Evolutionary conservation across 1,140 invertebrate species (phyloP).

Genomic region (Papilio glaucus): DNA sequence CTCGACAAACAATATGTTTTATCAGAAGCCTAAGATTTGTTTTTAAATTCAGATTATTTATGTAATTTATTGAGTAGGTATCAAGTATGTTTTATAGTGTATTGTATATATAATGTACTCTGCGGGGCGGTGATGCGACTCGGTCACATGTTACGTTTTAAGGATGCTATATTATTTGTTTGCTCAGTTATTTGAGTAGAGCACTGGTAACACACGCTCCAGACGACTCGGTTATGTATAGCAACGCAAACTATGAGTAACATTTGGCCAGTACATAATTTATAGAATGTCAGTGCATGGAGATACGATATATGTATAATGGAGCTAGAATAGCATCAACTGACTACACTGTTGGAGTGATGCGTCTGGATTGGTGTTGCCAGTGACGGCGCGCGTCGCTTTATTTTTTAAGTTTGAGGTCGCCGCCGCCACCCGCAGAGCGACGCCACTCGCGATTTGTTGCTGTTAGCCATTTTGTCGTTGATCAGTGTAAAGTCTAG

Average conservation of each 20-base stretch:
- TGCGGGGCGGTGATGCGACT: slow-evolving; percentile 53
- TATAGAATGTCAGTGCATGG: not conserved
- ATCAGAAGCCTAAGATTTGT: slow-evolving; percentile 80
- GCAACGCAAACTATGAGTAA: not conserved
- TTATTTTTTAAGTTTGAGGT: slow-evolving; percentile 44
- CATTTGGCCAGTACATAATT: not conserved
- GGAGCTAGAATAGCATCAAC: not conserved
- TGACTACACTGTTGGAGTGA: slow-evolving; percentile 2
- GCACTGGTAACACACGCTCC: slow-evolving; percentile 41
- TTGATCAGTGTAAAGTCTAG: slow-evolving; percentile 84
- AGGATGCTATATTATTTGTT: slow-evolving; percentile 53
- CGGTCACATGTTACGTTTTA: slow-evolving; percentile 58
- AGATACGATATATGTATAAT: not conserved
- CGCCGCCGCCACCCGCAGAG: slow-evolving; percentile 50
- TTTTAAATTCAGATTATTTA: slow-evolving; percentile 82
- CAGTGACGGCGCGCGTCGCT: slow-evolving; percentile 35
- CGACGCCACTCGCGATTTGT: slow-evolving; percentile 62
- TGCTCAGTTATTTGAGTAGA: slow-evolving; percentile 55
- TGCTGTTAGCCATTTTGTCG: slow-evolving; percentile 78
- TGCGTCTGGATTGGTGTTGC: slow-evolving; percentile 38
- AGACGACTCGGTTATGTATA: not conserved
- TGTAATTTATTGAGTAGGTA: slow-evolving; percentile 81
- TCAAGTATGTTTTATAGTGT: slow-evolving; percentile 69
- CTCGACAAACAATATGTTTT: slow-evolving; percentile 62
- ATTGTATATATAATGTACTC: slow-evolving; percentile 56